These are phyloP conservation scores for Gastrophysa polygoni DNA, from an alignment of 2,888 invertebrate species.

Conservation along the genomic window DNA sequence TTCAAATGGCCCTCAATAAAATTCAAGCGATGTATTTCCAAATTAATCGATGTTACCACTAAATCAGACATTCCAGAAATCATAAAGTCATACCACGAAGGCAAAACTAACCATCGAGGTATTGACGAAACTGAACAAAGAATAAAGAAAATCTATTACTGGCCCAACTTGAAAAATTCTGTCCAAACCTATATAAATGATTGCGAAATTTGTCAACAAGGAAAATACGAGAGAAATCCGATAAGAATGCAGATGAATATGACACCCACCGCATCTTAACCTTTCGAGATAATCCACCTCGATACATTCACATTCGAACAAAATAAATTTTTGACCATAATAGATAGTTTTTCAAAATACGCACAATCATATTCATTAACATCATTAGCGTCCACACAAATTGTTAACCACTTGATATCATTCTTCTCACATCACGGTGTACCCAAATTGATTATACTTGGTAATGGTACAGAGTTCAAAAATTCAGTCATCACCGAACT, in stretches of 20 bases:
- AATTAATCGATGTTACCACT: neutral
- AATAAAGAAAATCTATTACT: too few relatives aligned
- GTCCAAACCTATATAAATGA: too few relatives aligned
- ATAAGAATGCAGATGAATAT: neutral
- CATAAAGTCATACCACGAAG: neutral
- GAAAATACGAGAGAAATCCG: neutral
- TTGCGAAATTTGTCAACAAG: too few relatives aligned
- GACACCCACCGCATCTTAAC: neutral
- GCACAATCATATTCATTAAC: neutral
- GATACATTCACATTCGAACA: neutral
- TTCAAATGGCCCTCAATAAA: neutral
- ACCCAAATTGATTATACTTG: constrained; percentile 3
- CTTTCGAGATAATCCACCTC: neutral
- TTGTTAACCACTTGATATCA: too few relatives aligned
- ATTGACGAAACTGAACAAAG: neutral
- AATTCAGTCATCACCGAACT: constrained; percentile 16
- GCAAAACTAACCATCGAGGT: neutral
- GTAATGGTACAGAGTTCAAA: neutral
- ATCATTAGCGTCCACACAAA: too few relatives aligned
- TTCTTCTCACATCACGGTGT: constrained; percentile 17
- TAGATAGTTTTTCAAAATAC: neutral
- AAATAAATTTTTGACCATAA: neutral
- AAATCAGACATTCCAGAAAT: neutral
- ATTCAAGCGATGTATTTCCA: neutral
- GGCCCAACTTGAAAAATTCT: too few relatives aligned